These are phyloP conservation scores for Nymphalis c-album DNA, from an alignment of 2,888 invertebrate genomes.

Conservation along the genomic window DNA sequence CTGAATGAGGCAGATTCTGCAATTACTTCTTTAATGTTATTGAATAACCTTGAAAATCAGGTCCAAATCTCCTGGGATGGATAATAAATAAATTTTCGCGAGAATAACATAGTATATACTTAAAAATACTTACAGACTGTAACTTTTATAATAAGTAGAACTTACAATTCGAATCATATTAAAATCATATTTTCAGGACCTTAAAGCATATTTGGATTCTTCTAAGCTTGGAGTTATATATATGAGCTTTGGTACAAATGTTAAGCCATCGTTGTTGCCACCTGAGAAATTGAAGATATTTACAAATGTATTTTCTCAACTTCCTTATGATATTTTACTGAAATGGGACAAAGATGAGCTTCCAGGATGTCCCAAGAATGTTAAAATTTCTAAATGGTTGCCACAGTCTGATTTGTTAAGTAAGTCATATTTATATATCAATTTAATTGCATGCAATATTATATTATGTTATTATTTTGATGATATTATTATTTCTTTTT, in stretches of 20 bases:
- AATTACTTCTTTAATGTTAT: too few species aligned
- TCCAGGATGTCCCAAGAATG: slow-evolving; percentile 51
- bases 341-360: slow-evolving; percentile 50
- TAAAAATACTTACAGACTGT: not conserved
- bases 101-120: too few species aligned
- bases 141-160: not conserved
- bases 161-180: not conserved
- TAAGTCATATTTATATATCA: slow-evolving; percentile 27
- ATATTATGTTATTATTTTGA: not conserved
- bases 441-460: not conserved
- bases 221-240: slow-evolving; percentile 66
- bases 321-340: slow-evolving; percentile 68
- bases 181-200: slow-evolving; percentile 47
- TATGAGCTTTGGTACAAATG: slow-evolving; percentile 69
- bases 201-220: slow-evolving; percentile 58
- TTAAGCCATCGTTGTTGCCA: slow-evolving; percentile 53
- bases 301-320: slow-evolving; percentile 54
- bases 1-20: too few species aligned
- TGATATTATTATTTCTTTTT: not conserved
- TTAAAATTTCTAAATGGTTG: slow-evolving; percentile 61
- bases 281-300: slow-evolving; percentile 51
- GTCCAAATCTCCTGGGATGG: too few species aligned
- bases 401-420: slow-evolving; percentile 60
- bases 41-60: too few species aligned
- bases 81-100: too few species aligned